Evolutionary conservation across 2,113 vertebrate species (phyloP).

Genomic region (Chunga burmeisteri): DNA sequence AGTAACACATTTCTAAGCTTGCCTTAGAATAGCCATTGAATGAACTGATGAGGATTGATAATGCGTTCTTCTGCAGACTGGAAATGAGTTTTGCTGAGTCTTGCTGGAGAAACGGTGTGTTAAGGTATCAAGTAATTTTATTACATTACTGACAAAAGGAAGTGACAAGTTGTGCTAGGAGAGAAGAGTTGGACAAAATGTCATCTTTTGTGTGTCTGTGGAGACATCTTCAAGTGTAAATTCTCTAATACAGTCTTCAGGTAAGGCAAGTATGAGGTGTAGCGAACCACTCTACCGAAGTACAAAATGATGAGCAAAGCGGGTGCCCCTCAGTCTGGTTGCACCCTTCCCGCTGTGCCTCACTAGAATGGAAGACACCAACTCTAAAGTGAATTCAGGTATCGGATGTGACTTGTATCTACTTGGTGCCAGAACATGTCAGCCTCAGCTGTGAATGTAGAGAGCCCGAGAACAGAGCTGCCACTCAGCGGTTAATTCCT

Average conservation of each 20-base stretch:
- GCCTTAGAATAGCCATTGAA: not conserved
- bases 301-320: not conserved
- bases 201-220: not conserved
- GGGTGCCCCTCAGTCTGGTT: not conserved
- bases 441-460: not conserved
- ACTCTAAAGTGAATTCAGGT: not conserved
- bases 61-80: not conserved
- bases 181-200: not conserved
- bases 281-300: not conserved
- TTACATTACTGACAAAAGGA: not conserved
- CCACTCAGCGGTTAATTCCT: not conserved
- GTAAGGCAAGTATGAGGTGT: not conserved
- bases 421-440: not conserved
- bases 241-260: not conserved
- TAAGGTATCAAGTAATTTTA: not conserved
- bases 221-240: not conserved
- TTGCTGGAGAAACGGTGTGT: not conserved
- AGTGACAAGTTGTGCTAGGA: not conserved
- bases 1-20: not conserved
- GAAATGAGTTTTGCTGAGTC: not conserved
- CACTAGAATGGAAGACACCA: fast-evolving
- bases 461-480: not conserved
- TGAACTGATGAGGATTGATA: fast-evolving
- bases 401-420: not conserved
- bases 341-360: not conserved